Base-by-base conservation (phyloP, 2,888 invertebrate species). In the Zhuqinia jingwanae region DNA sequence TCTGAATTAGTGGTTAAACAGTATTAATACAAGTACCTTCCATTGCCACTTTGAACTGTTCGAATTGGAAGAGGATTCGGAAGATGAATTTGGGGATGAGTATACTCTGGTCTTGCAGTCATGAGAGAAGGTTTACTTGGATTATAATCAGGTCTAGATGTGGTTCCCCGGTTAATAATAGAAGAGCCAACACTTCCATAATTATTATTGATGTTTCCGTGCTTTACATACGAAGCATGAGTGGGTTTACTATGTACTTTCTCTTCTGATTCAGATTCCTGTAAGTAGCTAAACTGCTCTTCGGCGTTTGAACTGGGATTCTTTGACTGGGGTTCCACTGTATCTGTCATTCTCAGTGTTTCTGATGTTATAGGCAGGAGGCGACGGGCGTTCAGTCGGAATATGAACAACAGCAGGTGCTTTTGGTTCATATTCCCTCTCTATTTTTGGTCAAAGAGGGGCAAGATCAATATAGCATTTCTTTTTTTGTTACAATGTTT, bases 211-310 rank as follows among this genome's bases (percentile, higher is more conserved):
- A n/a, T 8, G 2, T 45, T 42, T 70, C 36, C 3, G 65, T 10
- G n/a, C n/a, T n/a, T n/a, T n/a, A n/a, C n/a, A n/a, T n/a, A n/a
- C n/a, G 47, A 45, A 2, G 2, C 20, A 22, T 22, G 25, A 13
- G 70, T 20, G 20, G 70, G 45, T 2, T 15, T 50, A 20, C 45
- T 70, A 1, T 47, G 36, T n/a, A 20, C 15, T 20, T 73, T 56
- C 36, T 76, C 76, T 13, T 76, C 76, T 11, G 17, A 76, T 56
- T 76, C 76, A 11, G 76, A 53, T 17, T 45, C 0, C 8, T 47
- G 45, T 5, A 70, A 13, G 25, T 70, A n/a, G 10, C 13, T 17
- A 10, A 47, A 15, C 20, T 65, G 65, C 8, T 17, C 42, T 30
- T 65, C 20, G 42, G 20, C 36, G 17, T 20, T 65, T 42, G 65